Base-by-base conservation (phyloP, 2,113 vertebrate species). In the Dasyornis broadbenti region DNA sequence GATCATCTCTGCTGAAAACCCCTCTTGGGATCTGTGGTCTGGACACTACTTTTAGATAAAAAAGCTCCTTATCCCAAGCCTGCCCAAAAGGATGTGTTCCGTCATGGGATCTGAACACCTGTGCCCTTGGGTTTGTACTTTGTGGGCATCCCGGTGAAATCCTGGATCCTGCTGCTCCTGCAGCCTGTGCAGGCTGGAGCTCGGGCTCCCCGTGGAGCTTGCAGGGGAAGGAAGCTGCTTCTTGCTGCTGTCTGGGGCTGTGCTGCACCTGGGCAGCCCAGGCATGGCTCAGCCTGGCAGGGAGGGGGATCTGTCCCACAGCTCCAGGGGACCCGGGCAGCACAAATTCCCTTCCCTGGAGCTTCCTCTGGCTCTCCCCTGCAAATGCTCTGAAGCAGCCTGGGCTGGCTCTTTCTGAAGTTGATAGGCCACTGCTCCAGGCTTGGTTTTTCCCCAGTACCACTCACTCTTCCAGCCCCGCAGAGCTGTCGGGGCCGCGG, bases 51-150 rank as follows among this genome's bases (percentile, higher is more conserved):
- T 70, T 5, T 27, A 45, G 27, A 28, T 27, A 39, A 57, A 18
- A 30, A 13, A 7, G 2, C 13, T 39, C 23, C 14, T 71, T 52
- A 2, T 26, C 10, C 26, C 31, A 64, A 71, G 23, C 15, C 21
- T 66, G 9, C 5, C 2, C 1, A 2, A 27, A 60, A 59, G 30
- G 31, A 37, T 2, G 3, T 63, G 81, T 80, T 66, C 30, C 35
- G 31, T 47, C 47, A 2, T 0, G 1, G 11, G n/a, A 18, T 56
- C 23, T n/a, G 27, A 9, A 10, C n/a, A 7, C n/a, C 61, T 31
- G 11, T 71, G 71, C 60, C 88, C 87, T 83, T 39, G 84, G 45
- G 57, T 56, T 84, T 65, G 68, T 47, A 19, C 47, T 80, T 50
- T 3, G 0, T 3, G 63, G 78, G 42, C 50, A 44, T 57, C 47